phyloP scores from a whole-genome alignment of 1,140 invertebrate species.

The Uloborus diversus region DNA sequence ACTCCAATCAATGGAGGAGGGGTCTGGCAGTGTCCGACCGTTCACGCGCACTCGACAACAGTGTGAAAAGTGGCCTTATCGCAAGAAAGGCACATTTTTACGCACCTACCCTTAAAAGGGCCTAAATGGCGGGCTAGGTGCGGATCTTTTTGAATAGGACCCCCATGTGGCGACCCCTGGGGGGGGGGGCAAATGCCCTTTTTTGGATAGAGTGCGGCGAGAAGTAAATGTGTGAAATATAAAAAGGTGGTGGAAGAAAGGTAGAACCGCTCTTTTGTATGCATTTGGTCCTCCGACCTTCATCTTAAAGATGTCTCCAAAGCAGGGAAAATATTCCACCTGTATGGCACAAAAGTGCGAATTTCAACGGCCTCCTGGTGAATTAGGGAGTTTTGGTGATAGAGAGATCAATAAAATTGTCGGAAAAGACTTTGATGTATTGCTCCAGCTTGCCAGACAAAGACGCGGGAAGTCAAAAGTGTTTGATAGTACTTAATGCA shows the following conservation, averaged over 20 bases:
- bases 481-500: no score
- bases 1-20: not conserved
- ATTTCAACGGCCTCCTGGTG: no score
- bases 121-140: conserved; percentile 51
- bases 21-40: not conserved
- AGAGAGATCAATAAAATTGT: no score
- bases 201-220: conserved; percentile 3
- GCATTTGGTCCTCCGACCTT: not conserved
- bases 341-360: no score
- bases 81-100: conserved; percentile 28
- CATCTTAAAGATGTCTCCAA: no score
- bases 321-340: no score
- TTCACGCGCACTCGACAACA: not conserved
- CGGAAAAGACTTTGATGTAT: no score
- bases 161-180: not conserved
- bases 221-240: conserved; percentile 24
- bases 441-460: no score
- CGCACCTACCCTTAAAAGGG: conserved; percentile 26
- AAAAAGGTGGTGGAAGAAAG: conserved; percentile 48
- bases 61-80: conserved; percentile 47
- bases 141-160: conserved; percentile 2
- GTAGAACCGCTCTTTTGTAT: not conserved
- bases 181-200: not conserved
- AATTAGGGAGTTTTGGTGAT: no score
- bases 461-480: no score